Evolutionary conservation across 2,888 invertebrate species (phyloP), one percentile per base, ranked within the genome.

Genomic region (Aphelenchoides bicaudatus): DNA sequence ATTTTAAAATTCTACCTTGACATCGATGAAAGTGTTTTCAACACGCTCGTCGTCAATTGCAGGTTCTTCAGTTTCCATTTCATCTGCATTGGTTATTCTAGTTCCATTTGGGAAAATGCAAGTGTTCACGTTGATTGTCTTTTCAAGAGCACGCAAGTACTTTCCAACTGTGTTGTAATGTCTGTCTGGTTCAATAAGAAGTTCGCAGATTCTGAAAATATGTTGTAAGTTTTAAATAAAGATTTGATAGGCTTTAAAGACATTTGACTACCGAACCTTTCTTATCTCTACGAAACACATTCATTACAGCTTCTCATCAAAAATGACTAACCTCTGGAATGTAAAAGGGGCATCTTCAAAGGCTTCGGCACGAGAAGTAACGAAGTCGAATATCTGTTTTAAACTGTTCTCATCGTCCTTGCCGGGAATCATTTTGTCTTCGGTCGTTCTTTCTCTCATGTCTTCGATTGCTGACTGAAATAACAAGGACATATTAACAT

Each of bases 101-200:
- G 64, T 48, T 10, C 71, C 71, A 19, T 54, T 34, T 29, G 63
- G 66, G 6, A 59, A 67, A 13, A 75, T 56, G 19, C 62, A 67
- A n/a, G 67, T 68, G 16, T 72, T 72, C 21, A 74, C 71, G 39
- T 74, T 73, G 39, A 75, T 61, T 37, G 59, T 72, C 81, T 96
- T 96, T 80, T 96, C 96, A 60, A 98, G 84, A 0, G 94, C 96
- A 59, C 94, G 84, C 88, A 98, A 89, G 80, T 89, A 96, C 81
- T 96, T 96, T 80, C 94, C 96, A 62, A 91, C 88, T 62, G 91
- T 85, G 78, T 89, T 90, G 81, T 98, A 98, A 79, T 96, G 92
- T 79, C 90, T 90, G 23, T 88, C 85, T 1, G 96, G 94, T 68
- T 87, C 86, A 2, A 89, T 89, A 1, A 98, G 83, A 28, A 98